These are phyloP conservation scores for Drosophila quinaria DNA, from an alignment of 2,888 invertebrate species.

Conservation along the genomic window DNA sequence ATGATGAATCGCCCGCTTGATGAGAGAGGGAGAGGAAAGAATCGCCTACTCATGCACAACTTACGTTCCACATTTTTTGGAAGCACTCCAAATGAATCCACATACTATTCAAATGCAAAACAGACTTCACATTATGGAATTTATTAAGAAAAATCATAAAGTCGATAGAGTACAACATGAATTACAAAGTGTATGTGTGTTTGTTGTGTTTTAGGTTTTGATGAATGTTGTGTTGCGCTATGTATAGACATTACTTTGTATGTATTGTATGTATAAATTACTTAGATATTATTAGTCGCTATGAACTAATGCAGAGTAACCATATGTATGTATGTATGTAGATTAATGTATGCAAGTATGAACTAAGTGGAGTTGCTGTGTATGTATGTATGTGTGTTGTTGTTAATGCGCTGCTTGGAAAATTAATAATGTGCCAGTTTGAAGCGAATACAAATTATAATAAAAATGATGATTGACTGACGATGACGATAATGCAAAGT, in stretches of 20 bases:
- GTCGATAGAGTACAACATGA: constrained; percentile 67
- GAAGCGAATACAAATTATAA: constrained; percentile 59
- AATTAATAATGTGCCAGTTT: constrained; percentile 43
- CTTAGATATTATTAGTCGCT: constrained; percentile 76
- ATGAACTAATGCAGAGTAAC: constrained; percentile 68
- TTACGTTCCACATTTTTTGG: not conserved
- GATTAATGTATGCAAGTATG: constrained; percentile 25
- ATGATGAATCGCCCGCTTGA: not conserved
- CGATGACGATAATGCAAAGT: constrained; percentile 35
- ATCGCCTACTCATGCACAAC: not conserved
- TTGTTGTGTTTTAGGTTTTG: constrained; percentile 29
- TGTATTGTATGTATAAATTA: constrained; percentile 69
- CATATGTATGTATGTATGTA: constrained; percentile 37
- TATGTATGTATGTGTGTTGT: constrained; percentile 22
- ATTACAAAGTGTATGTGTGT: constrained; percentile 60
- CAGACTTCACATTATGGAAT: constrained; percentile 55
- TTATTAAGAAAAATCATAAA: constrained; percentile 80
- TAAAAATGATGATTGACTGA: constrained; percentile 68
- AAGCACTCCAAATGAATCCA: not conserved
- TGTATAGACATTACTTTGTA: constrained; percentile 57
- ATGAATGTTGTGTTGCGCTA: constrained; percentile 41
- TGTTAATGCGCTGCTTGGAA: constrained; percentile 32
- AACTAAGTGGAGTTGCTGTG: constrained; percentile 18
- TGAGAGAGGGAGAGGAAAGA: not conserved
- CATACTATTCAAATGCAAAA: constrained; percentile 6